Evolutionary conservation across 2,797 vertebrate species (phyloP).

Genomic region (Xiphophorus birchmanni): DNA sequence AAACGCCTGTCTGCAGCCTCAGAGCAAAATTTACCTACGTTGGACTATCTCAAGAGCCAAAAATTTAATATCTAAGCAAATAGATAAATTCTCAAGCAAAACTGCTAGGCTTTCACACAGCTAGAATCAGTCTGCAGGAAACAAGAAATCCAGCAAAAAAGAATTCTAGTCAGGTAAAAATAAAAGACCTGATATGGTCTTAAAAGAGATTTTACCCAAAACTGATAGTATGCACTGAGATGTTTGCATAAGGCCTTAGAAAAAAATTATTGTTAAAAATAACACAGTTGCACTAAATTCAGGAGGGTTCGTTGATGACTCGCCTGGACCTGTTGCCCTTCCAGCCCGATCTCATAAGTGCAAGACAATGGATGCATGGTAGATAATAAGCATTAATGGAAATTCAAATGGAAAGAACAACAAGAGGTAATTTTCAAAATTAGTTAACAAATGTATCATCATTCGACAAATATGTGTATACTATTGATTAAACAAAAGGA

Average conservation of each 20-base stretch:
- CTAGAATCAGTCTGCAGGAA: neutral
- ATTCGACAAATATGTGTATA: neutral
- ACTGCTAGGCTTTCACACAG: neutral
- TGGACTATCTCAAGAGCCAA: neutral
- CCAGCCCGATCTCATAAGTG: neutral
- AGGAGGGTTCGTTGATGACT: no score
- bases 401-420: neutral
- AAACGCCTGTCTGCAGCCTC: slow-evolving; percentile 4
- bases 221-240: neutral
- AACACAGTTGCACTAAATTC: neutral
- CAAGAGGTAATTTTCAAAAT: neutral
- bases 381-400: neutral
- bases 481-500: neutral
- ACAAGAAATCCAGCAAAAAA: neutral
- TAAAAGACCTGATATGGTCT: neutral
- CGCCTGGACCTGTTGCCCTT: neutral
- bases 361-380: neutral
- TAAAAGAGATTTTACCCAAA: neutral
- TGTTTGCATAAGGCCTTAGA: neutral
- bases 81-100: neutral
- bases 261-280: neutral
- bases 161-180: neutral
- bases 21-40: slow-evolving; percentile 1
- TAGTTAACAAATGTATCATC: neutral
- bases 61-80: slow-evolving; percentile 1